Base-by-base conservation (phyloP, 2,888 invertebrate genomes). In the Xylocampa areola region DNA sequence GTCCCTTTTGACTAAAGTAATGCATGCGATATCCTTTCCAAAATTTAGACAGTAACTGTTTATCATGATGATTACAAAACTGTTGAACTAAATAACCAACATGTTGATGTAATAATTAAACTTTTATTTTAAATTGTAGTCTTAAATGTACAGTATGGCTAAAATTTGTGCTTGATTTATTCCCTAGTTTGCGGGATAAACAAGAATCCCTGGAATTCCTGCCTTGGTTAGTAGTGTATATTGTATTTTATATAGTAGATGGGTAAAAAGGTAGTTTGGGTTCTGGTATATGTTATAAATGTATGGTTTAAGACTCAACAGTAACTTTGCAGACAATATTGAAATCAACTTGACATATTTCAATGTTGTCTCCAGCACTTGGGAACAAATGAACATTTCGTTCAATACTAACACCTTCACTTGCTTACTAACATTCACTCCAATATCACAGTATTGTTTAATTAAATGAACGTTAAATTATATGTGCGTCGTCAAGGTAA, bases 131-230 rank as follows among this genome's bases (percentile, higher is more conserved):
- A 36, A 60, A 45, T 59, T 52, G 50, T 64, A 70, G 57, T 53
- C 32, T 19, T 54, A 67, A 51, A 52, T 80, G 69, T 76, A 79
- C 68, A 77, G 75, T 82, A 84, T 81, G 77, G 83, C 87, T 91
- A 90, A 89, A 88, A 79, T 79, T 81, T 80, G 65, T 89, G 89
- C 91, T 91, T 92, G 87, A 82, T 92, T 92, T 92, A 91, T 94
- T 94, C 91, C 91, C 94, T 95, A 96, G 96, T 96, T 96, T 95
- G 95, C 96, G 96, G 96, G 96, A 96, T 95, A 96, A 96, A 94
- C 95, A 95, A 94, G 96, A 96, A 90, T 94, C 95, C 89, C 95
- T 96, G 96, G 96, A 96, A 93, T 96, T 95, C 95, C 95, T 96
- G 91, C 96, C 96, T 95, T 96, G 96, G 96, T 96, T 96, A 96